phyloP scores from a whole-genome alignment of 2,797 vertebrate species.

The Valencia hispanica region DNA sequence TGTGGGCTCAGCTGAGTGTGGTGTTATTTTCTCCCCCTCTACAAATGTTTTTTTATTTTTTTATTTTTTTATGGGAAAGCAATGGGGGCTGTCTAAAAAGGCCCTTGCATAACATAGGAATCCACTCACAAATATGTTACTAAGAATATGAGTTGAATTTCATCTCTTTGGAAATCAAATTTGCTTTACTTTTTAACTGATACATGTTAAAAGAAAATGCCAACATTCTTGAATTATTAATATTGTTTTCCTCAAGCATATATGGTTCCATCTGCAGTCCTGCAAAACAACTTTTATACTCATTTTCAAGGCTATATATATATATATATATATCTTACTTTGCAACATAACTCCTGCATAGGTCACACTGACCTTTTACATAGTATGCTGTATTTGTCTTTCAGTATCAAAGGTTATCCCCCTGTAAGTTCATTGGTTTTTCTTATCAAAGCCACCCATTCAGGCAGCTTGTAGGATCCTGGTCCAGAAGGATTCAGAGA shows the following conservation, averaged over 20 bases:
- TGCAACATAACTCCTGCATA: conserved; percentile 44
- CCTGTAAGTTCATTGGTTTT: conserved; percentile 67
- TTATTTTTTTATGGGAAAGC: conserved; percentile 42
- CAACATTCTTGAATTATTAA: conserved; percentile 7
- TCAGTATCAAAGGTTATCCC: conserved; percentile 71
- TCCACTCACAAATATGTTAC: conserved; percentile 1
- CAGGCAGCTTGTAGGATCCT: conserved; percentile 50
- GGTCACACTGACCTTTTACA: conserved; percentile 61
- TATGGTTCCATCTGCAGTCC: conserved; percentile 7
- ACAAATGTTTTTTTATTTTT: conserved; percentile 48
- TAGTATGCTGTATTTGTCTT: conserved; percentile 60
- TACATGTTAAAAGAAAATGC: conserved; percentile 10
- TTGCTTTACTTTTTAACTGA: conserved; percentile 1
- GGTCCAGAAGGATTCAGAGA: conserved; percentile 64
- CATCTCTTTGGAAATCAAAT: conserved; percentile 1
- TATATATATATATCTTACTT: conserved; percentile 38
- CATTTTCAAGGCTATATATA: conserved; percentile 28
- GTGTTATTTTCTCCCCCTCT: conserved; percentile 64
- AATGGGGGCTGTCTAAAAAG: conserved; percentile 55
- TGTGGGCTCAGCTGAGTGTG: conserved; percentile 66
- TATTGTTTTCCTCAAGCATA: neutral
- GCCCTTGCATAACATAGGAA: conserved; percentile 36
- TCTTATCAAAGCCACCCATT: conserved; percentile 71
- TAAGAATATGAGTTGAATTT: conserved; percentile 12
- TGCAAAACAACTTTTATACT: conserved; percentile 1